These are phyloP conservation scores for Nixonia krombeini DNA, from an alignment of 1,140 invertebrate species.

Conservation along the genomic window DNA sequence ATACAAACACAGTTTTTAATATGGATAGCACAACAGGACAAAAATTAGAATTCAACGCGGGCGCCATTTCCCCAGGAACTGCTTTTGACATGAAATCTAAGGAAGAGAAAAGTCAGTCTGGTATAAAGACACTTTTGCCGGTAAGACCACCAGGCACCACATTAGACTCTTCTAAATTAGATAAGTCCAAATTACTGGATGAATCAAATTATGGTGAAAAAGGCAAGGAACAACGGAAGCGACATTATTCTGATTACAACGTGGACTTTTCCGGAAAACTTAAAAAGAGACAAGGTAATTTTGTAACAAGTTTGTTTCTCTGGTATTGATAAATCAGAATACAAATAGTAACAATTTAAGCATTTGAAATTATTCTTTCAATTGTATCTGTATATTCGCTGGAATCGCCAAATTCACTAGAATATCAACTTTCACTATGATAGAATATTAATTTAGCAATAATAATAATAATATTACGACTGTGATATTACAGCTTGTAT, in stretches of 20 bases:
- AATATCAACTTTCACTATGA: too few relatives aligned
- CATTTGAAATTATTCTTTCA: too few relatives aligned
- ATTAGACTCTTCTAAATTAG: conserved; percentile 27
- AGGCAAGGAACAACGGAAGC: conserved; percentile 52
- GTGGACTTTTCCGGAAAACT: conserved; percentile 47
- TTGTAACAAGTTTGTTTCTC: conserved; percentile 11
- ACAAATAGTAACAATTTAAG: too few relatives aligned
- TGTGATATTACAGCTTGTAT: too few relatives aligned
- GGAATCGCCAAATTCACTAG: too few relatives aligned
- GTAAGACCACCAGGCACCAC: conserved; percentile 56
- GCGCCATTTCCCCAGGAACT: conserved; percentile 64
- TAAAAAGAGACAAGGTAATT: conserved; percentile 58
- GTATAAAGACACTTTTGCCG: conserved; percentile 73
- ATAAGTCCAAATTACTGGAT: conserved; percentile 56
- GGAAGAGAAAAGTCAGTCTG: conserved; percentile 61
- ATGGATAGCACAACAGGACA: conserved; percentile 48
- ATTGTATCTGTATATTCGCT: too few relatives aligned
- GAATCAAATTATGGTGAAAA: conserved; percentile 48
- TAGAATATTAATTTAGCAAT: too few relatives aligned
- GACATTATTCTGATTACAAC: conserved; percentile 54
- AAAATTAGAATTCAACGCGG: conserved; percentile 16
- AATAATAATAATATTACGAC: too few relatives aligned
- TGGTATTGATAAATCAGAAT: too few relatives aligned
- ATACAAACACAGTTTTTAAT: conserved; percentile 44
- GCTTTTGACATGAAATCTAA: conserved; percentile 64